Evolutionary conservation across 2,888 invertebrate genomes (phyloP), one percentile per base, ranked within the genome.

Genomic region (Gari tellinella): DNA sequence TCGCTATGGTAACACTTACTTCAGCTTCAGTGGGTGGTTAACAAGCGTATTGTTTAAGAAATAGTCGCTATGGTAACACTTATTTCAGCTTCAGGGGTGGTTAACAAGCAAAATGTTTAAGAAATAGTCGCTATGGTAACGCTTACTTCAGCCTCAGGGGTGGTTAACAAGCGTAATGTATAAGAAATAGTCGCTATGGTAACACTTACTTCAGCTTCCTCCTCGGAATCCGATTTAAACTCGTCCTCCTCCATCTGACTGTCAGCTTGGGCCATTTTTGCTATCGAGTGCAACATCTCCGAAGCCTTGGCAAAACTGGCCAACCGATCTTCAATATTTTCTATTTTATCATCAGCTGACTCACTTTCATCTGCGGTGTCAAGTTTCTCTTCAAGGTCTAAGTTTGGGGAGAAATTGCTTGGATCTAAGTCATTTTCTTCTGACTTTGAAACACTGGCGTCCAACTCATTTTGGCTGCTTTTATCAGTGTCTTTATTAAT

Each of bases 161-260:
- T 7, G 10, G 10, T 31, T 10, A 31, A 31, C 4, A 7, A 10
- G 10, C 10, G 4, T 10, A 31, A 31, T 31, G 10, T 4, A 4
- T 7, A 31, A 4, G 10, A 10, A 7, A 31, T 10, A 31, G 10
- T 31, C 10, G 4, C 10, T 10, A 31, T 31, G 31, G 31, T 10
- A 31, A 31, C 31, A 37, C 63, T 48, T 43, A 68, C 72, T 55
- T 77, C 74, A 17, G 61, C 64, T 45, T 79, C 81, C 14, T 61
- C 56, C 1, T 80, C 77, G 1, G 77, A 77, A 38, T 77, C 75
- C 41, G 75, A 75, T 46, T 67, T 72, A 45, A 66, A 70, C 26
- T 80, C 70, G 14, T 82, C 82, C n/a, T n/a, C n/a, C 2, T 80
- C 80, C 15, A 72, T 56, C 15, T 72, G 74, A 23, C 74, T 74